A percentile compares a stretch with the other conserved stretches of the same genome.
These are phyloP conservation scores for Mycogona germanica DNA, from an alignment of 2,888 invertebrate species.

Conservation along the genomic window DNA sequence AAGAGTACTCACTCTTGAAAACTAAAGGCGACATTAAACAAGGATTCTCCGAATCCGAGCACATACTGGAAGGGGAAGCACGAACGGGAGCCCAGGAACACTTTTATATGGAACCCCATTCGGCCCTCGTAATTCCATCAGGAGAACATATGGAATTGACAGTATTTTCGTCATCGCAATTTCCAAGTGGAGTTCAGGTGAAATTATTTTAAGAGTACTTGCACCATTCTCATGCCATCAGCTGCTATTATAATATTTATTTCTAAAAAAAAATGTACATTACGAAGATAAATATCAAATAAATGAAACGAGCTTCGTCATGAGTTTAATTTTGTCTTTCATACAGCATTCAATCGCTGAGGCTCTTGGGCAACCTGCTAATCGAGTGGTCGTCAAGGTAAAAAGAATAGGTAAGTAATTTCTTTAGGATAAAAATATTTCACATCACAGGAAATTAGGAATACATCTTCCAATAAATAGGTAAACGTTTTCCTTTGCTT, in stretches of 20 bases:
- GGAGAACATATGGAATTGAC: conserved; percentile 72
- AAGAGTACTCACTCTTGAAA: not conserved
- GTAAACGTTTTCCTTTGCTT: too few species aligned
- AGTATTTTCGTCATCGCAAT: conserved; percentile 66
- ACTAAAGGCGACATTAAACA: conserved; percentile 47
- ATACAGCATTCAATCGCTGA: conserved; percentile 54
- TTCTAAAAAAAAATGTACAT: too few species aligned
- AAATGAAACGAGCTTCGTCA: too few species aligned
- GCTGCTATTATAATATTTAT: too few species aligned
- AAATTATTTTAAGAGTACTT: too few species aligned
- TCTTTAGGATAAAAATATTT: too few species aligned
- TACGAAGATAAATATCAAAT: too few species aligned
- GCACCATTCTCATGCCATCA: too few species aligned
- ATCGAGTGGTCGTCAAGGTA: conserved; percentile 56
- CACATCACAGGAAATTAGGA: too few species aligned
- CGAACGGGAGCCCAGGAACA: conserved; percentile 89
- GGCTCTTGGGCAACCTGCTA: conserved; percentile 53
- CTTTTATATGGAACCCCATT: conserved; percentile 80
- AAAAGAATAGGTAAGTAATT: conserved; percentile 53
- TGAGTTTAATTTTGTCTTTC: too few species aligned
- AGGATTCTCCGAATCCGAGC: conserved; percentile 53
- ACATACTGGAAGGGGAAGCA: conserved; percentile 63
- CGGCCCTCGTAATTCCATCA: conserved; percentile 40
- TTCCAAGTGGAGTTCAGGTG: conserved; percentile 29
- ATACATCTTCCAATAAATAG: too few species aligned